These are phyloP conservation scores for Montipora capricornis DNA, from an alignment of 64 coral and sea anemone genomes.

Conservation along the genomic window DNA sequence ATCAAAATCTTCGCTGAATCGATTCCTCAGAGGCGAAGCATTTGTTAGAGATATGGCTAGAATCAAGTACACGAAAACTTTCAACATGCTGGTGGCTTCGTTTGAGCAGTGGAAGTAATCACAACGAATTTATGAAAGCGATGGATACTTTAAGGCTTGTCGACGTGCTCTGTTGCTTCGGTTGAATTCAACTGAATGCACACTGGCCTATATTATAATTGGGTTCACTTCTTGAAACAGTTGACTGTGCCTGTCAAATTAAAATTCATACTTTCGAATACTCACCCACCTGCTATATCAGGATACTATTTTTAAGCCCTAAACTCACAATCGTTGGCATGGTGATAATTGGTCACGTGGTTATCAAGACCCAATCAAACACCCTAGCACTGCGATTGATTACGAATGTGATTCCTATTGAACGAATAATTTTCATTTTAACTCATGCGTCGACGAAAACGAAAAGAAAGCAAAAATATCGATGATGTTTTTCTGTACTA, in stretches of 20 bases:
- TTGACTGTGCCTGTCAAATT: constrained; percentile 1
- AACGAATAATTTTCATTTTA: no score
- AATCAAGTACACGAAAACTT: not conserved
- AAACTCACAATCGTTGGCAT: not conserved
- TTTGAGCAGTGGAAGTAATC: not conserved
- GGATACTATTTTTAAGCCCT: constrained; percentile 1
- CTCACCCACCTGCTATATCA: constrained; percentile 7
- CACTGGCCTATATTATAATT: not conserved
- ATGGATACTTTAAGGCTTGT: not conserved
- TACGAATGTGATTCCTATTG: no score
- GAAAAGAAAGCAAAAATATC: no score
- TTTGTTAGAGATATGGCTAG: constrained; percentile 3
- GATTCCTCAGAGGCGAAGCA: not conserved
- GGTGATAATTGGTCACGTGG: not conserved
- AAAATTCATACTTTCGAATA: constrained; percentile 22
- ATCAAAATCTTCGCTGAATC: not conserved
- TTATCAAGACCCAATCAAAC: not conserved
- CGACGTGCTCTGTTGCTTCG: not conserved
- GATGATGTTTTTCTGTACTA: no score
- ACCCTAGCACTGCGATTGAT: no score
- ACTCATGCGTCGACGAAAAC: no score
- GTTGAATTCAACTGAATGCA: not conserved
- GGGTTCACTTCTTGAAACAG: not conserved
- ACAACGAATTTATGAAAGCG: no score
- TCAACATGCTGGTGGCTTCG: not conserved